phyloP scores from a whole-genome alignment of 2,113 vertebrate species.

The Nansenia antarctica region DNA sequence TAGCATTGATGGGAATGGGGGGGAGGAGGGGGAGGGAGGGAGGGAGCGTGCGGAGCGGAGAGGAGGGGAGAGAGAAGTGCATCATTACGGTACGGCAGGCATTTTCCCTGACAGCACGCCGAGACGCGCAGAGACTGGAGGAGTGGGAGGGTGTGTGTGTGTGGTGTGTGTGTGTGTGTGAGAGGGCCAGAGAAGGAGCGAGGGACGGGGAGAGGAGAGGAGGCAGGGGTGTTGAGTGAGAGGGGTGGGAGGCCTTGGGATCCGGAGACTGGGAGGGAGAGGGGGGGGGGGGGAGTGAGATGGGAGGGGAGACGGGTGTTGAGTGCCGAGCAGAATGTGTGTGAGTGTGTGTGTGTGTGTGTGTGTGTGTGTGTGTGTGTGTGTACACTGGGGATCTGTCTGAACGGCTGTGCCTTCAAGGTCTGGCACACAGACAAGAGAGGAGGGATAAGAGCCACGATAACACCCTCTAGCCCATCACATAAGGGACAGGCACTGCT shows the following conservation, averaged over 20 bases:
- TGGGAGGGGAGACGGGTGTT: neutral
- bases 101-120: conserved; percentile 23
- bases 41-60: neutral
- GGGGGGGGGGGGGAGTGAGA: neutral
- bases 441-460: neutral
- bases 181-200: neutral
- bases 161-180: neutral
- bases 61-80: neutral
- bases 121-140: neutral
- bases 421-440: conserved; percentile 3
- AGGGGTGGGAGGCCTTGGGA: conserved; percentile 26
- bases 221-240: neutral
- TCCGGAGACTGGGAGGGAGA: neutral
- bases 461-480: neutral
- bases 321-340: conserved; percentile 30
- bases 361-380: neutral
- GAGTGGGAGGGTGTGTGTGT: neutral
- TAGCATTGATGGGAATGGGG: conserved; percentile 12
- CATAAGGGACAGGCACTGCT: neutral
- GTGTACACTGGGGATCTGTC: neutral
- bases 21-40: neutral
- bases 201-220: neutral
- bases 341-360: conserved; percentile 18
- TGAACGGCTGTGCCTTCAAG: neutral
- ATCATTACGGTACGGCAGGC: conserved; percentile 27